Conservation (phyloP, 1,140 invertebrate genomes). For the Bathynomus jamesi region DNA sequence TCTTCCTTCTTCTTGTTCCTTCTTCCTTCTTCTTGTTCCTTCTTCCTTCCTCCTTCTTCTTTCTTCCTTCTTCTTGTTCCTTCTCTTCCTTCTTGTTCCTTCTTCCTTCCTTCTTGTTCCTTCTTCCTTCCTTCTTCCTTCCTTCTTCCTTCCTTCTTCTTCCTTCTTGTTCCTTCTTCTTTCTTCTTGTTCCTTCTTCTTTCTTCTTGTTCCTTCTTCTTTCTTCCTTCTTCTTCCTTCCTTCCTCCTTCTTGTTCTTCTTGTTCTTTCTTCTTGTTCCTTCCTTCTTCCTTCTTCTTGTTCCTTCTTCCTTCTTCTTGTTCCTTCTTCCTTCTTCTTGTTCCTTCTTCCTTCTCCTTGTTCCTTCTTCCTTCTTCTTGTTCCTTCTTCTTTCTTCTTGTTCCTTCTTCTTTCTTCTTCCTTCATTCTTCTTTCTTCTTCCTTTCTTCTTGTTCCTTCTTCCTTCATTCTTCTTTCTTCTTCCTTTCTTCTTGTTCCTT, state of each 20-base stretch:
- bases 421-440: neutral
- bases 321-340: neutral
- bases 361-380: neutral
- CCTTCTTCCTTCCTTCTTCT: neutral
- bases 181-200: neutral
- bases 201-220: neutral
- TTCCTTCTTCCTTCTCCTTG: neutral
- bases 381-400: neutral
- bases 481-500: neutral
- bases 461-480: neutral
- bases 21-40: neutral
- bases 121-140: neutral
- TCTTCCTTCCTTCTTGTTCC: neutral
- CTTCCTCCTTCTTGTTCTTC: neutral
- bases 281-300: neutral
- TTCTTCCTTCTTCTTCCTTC: neutral
- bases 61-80: neutral
- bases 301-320: neutral
- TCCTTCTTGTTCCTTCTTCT: neutral
- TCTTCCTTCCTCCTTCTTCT: neutral
- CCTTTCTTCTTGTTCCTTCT: neutral
- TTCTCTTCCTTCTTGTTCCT: neutral
- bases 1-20: neutral
- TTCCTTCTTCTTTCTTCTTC: neutral
- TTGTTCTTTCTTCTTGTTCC: neutral